Percentiles rank a stretch among this genome's conserved stretches.
These are phyloP conservation scores for Mustelus asterias DNA, from an alignment of 2,113 vertebrate genomes.

Conservation along the genomic window DNA sequence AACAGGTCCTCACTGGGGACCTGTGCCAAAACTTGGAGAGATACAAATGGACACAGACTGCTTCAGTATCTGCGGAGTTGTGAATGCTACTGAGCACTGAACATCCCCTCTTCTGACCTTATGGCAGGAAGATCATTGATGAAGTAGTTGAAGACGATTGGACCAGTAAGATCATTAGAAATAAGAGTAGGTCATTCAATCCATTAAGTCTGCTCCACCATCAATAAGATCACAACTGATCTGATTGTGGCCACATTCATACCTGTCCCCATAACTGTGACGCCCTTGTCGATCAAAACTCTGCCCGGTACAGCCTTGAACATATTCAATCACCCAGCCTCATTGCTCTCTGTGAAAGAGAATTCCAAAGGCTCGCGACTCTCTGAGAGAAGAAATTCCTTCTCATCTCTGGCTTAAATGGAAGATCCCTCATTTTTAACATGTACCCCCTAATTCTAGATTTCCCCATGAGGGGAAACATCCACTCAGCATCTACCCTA, in stretches of 20 bases:
- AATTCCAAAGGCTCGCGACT: too few relatives aligned
- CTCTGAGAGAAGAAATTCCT: too few relatives aligned
- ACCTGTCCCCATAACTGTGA: too few relatives aligned
- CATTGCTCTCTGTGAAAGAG: too few relatives aligned
- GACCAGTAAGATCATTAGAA: not conserved
- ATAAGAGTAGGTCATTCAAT: not conserved
- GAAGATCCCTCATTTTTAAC: too few relatives aligned
- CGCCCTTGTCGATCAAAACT: too few relatives aligned
- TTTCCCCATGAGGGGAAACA: too few relatives aligned
- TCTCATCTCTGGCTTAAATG: too few relatives aligned
- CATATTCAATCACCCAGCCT: too few relatives aligned
- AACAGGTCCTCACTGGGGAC: not conserved
- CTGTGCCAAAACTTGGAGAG: not conserved
- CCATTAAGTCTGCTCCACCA: not conserved
- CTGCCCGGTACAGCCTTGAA: too few relatives aligned
- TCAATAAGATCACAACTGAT: not conserved
- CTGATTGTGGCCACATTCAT: not conserved
- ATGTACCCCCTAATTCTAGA: too few relatives aligned
- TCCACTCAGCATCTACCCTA: too few relatives aligned
- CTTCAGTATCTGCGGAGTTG: not conserved
- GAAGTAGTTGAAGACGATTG: not conserved
- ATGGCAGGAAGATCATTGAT: not conserved
- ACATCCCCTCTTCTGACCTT: not conserved
- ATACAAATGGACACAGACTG: not conserved
- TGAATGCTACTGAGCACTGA: not conserved